A percentile compares a stretch with the other conserved stretches of the same genome.
phyloP scores from a whole-genome alignment of 1,140 invertebrate genomes.

The Meloidogyne chitwoodi region DNA sequence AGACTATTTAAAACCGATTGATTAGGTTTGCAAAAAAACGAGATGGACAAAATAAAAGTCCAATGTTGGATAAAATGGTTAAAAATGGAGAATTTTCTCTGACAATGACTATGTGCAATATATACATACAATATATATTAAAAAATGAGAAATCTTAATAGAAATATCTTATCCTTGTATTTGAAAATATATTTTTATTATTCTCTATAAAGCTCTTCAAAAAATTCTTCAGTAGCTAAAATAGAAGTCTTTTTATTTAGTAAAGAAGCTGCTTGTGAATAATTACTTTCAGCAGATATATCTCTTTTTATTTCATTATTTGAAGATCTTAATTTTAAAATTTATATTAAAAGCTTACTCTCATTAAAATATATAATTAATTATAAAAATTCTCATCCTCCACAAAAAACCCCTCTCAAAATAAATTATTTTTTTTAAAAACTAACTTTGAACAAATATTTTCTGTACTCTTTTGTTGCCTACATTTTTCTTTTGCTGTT shows the following conservation, averaged over 20 bases:
- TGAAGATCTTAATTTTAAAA: not conserved
- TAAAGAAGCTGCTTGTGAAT: not conserved
- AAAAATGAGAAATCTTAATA: too few species aligned
- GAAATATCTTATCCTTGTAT: not conserved
- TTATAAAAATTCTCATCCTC: too few species aligned
- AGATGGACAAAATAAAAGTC: too few species aligned
- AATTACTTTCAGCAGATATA: not conserved
- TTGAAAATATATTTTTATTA: not conserved
- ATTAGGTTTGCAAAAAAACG: too few species aligned
- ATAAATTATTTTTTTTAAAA: too few species aligned
- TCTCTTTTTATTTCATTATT: not conserved
- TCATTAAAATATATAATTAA: too few species aligned
- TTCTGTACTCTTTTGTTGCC: not conserved
- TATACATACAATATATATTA: too few species aligned
- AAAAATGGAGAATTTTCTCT: too few species aligned
- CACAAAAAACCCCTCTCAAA: too few species aligned
- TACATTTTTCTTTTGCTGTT: not conserved
- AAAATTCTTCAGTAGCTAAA: not conserved
- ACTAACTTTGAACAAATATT: not conserved
- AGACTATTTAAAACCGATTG: too few species aligned
- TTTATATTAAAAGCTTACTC: not conserved
- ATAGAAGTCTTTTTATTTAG: not conserved
- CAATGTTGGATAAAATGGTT: too few species aligned
- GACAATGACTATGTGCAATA: too few species aligned
- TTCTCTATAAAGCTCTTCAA: not conserved